Conservation (phyloP, 1,140 invertebrate genomes). For the Drosophila elegans region DNA sequence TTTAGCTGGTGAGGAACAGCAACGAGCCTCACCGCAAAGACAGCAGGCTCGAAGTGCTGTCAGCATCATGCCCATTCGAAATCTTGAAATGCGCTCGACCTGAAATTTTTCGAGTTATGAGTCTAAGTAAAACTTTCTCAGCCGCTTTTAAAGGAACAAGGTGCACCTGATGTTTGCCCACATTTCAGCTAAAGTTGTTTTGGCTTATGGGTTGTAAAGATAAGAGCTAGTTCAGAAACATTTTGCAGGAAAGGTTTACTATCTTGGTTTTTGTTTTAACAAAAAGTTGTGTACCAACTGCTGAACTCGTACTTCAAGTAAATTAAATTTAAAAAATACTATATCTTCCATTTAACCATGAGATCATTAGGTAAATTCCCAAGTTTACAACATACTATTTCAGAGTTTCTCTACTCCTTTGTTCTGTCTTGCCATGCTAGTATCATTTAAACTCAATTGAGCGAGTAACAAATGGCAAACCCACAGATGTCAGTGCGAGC, state of each 20-base stretch:
- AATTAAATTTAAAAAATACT: slow-evolving; percentile 1
- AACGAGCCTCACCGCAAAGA: background rate
- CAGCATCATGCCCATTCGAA: slow-evolving; percentile 5
- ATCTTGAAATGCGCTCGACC: background rate
- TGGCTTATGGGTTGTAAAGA: background rate
- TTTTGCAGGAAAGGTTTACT: slow-evolving; percentile 5
- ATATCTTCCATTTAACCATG: background rate
- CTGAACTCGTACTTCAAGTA: background rate
- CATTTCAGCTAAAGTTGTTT: background rate
- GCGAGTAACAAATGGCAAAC: slow-evolving; percentile 35
- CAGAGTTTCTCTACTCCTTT: background rate
- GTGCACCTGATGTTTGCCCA: too few species aligned
- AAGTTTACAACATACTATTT: slow-evolving; percentile 4
- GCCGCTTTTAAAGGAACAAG: background rate
- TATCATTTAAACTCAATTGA: slow-evolving; percentile 23
- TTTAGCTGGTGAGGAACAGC: background rate
- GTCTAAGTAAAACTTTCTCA: background rate
- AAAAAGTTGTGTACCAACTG: too few species aligned
- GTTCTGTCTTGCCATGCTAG: slow-evolving; percentile 4
- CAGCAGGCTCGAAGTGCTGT: slow-evolving; percentile 8
- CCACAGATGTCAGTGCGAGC: slow-evolving; percentile 26
- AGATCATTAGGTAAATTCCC: slow-evolving; percentile 19
- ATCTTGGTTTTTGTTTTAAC: background rate
- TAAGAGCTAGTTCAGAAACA: background rate
- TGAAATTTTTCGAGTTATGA: background rate